Evolutionary conservation across 1,140 invertebrate genomes (phyloP), one percentile per base, ranked within the genome.

Genomic region (Planococcus citri): DNA sequence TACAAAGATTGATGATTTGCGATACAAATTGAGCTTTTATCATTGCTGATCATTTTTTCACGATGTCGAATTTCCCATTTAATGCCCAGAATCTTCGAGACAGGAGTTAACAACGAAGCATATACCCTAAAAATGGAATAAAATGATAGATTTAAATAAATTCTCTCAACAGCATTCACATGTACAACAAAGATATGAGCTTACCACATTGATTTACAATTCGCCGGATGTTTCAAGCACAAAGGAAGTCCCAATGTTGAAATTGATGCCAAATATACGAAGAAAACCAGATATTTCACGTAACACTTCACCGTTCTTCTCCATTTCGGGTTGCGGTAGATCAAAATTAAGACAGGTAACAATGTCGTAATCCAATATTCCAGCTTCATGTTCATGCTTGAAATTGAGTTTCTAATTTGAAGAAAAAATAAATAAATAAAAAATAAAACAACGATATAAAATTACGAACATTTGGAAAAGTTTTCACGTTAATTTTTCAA

Each of bases 1-100:
- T 83, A 71, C 22, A 77, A 76, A 71, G 78, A 80, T 74, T 83
- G 82, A 76, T 83, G 82, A 74, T 83, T 83, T 4, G 78, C 78
- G 1, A 81, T 77, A 20, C 82, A 73, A 17, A 83, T 76, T 27
- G 78, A 75, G 64, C 78, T 75, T 71, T 77, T 75, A 51, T 51
- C n/a, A 51, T 51, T 4, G 3, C 60, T 25, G 10, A 64, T n/a
- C 82, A 75, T 68, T 78, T 73, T 57, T 83, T 78, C 20, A 72
- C 6, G 72, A 60, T 78, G 78, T 70, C 77, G 72, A 21, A 83
- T 73, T 70, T 81, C 77, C 79, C 80, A 82, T 70, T 78, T 74
- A 21, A 83, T 76, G n/a, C 80, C 41, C n/a, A 51, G n/a, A 9
- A 51, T n/a, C 17, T 51, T 51, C 3, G 41, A 51, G 2, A 51